Conservation (phyloP, 1,140 invertebrate species). For the Drosophila chauvacae region DNA sequence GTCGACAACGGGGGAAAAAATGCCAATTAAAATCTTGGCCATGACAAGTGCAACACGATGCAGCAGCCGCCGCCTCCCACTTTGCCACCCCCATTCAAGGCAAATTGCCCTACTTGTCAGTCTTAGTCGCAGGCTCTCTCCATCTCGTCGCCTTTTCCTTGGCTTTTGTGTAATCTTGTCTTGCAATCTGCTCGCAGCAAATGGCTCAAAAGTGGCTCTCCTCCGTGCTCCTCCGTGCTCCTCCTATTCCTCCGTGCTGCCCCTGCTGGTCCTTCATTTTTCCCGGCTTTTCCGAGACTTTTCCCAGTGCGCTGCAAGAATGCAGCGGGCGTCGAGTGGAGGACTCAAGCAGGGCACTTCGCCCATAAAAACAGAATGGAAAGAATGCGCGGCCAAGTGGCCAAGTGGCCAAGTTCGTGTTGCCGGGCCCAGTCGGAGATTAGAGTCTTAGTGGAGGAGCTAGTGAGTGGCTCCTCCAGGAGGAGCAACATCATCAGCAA, state of each 20-base stretch:
- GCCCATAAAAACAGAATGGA: constrained; percentile 69
- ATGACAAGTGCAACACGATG: constrained; percentile 70
- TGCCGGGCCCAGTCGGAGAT: constrained; percentile 53
- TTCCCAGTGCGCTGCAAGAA: constrained; percentile 55
- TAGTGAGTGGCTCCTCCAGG: constrained; percentile 30
- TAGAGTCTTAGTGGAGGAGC: constrained; percentile 58
- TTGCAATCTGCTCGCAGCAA: constrained; percentile 73
- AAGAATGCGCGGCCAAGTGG: constrained; percentile 79
- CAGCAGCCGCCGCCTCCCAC: constrained; percentile 1
- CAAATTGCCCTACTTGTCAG: constrained; percentile 79
- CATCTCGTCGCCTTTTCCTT: constrained; percentile 20
- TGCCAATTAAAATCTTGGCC: constrained; percentile 81
- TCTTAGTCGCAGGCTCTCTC: constrained; percentile 23
- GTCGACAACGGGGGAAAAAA: constrained; percentile 48
- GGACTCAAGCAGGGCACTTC: constrained; percentile 76
- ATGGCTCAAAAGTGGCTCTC: constrained; percentile 73
- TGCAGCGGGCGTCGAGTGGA: constrained; percentile 71
- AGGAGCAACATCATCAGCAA: constrained; percentile 10
- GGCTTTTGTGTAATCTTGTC: constrained; percentile 70
- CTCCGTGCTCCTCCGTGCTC: too few relatives aligned
- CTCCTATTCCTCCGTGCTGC: too few relatives aligned
- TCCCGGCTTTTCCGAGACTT: constrained; percentile 25
- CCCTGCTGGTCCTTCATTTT: not conserved
- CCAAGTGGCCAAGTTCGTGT: constrained; percentile 77
- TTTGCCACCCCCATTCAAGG: constrained; percentile 39